Base-by-base conservation (phyloP, 2,113 vertebrate species). In the Motacilla alba region DNA sequence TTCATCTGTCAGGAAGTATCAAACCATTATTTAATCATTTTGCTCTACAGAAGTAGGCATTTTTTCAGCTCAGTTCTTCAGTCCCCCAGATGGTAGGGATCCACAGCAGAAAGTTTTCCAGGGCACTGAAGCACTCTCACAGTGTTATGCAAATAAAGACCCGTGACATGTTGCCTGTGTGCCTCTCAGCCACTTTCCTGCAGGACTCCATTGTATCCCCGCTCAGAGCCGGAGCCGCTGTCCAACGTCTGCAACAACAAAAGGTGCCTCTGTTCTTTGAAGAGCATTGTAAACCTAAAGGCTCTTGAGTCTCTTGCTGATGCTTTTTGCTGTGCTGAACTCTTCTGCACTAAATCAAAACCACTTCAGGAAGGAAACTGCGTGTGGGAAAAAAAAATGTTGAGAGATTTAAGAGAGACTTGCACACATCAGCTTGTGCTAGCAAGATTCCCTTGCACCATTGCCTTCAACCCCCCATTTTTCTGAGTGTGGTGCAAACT, bases 361-460 rank as follows among this genome's bases (percentile, higher is more conserved):
- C 39, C 41, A 55, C 83, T 90, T 83, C 76, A 93, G 87, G 91
- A 95, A 95, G 89, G 83, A 96, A 96, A 74, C 35, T 53, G 62
- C 28, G 50, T 4, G 66, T 4, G 55, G 35, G 52, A 28, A 74
- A 83, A 74, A 85, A 81, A 78, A 50, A 5, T 13, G n/a, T 28
- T 39, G 58, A 87, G 83, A 89, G 15, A 53, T 79, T 89, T 64
- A 24, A 95, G 63, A 73, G 64, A 60, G 37, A 39, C 22, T 58
- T 6, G 14, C 4, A 8, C 43, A 18, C 0, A 0, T 18, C 39
- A n/a, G 20, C n/a, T 83, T 41, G 44, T 75, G 46, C 41, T 74
- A 50, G 31, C 1, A 5, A 88, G 53, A 33, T 68, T 90, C 56
- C 28, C 8, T 24, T 49, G 67, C 35, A 41, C 44, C 41, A 3